phyloP scores from a whole-genome alignment of 2,888 invertebrate species.

The Gastrophysa polygoni region DNA sequence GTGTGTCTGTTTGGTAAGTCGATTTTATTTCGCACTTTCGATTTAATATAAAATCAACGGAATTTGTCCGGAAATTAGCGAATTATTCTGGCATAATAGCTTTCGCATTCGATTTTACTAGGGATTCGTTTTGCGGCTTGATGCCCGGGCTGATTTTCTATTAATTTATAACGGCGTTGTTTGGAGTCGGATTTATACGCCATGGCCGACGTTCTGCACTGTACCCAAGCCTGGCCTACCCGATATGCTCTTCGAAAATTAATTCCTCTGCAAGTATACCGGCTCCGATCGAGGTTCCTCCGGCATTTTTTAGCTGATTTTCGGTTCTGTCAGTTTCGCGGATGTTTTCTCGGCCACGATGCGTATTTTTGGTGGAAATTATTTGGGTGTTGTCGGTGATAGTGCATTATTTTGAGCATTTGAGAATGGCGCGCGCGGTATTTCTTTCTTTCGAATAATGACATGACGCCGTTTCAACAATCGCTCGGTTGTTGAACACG shows the following conservation, averaged over 20 bases:
- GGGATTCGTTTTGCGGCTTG: conserved; percentile 38
- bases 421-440: conserved; percentile 55
- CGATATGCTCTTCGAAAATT: conserved; percentile 50
- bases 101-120: conserved; percentile 54
- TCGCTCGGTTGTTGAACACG: too few species aligned
- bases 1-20: conserved; percentile 49
- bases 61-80: conserved; percentile 50
- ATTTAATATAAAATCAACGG: conserved; percentile 54
- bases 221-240: conserved; percentile 37
- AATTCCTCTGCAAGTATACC: conserved; percentile 45
- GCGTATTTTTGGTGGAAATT: conserved; percentile 47
- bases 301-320: conserved; percentile 50
- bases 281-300: conserved; percentile 28
- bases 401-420: conserved; percentile 56
- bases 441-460: conserved; percentile 45
- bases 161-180: conserved; percentile 49
- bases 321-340: conserved; percentile 33
- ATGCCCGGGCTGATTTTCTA: conserved; percentile 46
- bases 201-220: conserved; percentile 52
- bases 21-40: conserved; percentile 49
- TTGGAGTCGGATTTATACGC: conserved; percentile 49
- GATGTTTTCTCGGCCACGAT: conserved; percentile 32
- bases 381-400: conserved; percentile 58
- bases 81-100: conserved; percentile 54
- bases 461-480: conserved; percentile 20